Evolutionary conservation across 2,888 invertebrate genomes (phyloP).

Genomic region (Liodrosophila aerea): DNA sequence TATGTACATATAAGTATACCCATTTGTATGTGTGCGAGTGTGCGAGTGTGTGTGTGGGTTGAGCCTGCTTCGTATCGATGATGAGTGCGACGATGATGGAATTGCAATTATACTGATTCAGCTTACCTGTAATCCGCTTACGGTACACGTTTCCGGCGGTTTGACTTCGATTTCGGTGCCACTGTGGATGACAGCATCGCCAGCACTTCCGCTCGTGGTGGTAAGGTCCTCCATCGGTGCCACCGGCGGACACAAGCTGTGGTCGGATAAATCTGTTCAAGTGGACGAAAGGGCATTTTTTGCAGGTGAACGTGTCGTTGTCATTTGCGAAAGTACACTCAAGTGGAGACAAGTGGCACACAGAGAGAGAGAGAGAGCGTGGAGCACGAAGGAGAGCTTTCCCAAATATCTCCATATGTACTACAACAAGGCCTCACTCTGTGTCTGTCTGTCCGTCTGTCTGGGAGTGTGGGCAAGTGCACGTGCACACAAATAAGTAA

Average conservation of each 20-base stretch:
- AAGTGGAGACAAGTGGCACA: constrained; percentile 17
- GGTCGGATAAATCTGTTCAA: constrained; percentile 80
- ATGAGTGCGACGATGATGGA: constrained; percentile 64
- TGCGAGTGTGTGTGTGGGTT: constrained; percentile 26
- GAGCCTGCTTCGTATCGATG: constrained; percentile 43
- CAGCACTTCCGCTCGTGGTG: constrained; percentile 72
- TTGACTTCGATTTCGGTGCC: constrained; percentile 85
- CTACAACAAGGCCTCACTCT: constrained; percentile 18
- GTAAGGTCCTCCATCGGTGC: constrained; percentile 80
- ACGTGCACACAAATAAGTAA: constrained; percentile 55
- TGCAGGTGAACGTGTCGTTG: constrained; percentile 41
- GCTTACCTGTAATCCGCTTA: constrained; percentile 88
- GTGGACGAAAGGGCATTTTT: constrained; percentile 58
- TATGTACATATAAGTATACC: constrained; percentile 2
- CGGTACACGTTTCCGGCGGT: constrained; percentile 82
- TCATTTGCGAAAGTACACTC: constrained; percentile 38
- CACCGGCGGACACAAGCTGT: constrained; percentile 81
- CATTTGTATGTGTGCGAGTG: constrained; percentile 4
- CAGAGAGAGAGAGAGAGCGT: constrained; percentile 7
- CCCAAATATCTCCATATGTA: constrained; percentile 20
- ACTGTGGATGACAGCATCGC: constrained; percentile 80
- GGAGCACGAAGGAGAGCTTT: constrained; percentile 8
- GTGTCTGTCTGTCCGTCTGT: constrained; percentile 43
- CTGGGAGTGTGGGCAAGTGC: constrained; percentile 14
- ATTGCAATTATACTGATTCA: constrained; percentile 73